Percentiles rank a stretch among this genome's conserved stretches.
These are phyloP conservation scores for Trochalopteron elliotii DNA, from an alignment of 2,113 vertebrate genomes.

Conservation along the genomic window DNA sequence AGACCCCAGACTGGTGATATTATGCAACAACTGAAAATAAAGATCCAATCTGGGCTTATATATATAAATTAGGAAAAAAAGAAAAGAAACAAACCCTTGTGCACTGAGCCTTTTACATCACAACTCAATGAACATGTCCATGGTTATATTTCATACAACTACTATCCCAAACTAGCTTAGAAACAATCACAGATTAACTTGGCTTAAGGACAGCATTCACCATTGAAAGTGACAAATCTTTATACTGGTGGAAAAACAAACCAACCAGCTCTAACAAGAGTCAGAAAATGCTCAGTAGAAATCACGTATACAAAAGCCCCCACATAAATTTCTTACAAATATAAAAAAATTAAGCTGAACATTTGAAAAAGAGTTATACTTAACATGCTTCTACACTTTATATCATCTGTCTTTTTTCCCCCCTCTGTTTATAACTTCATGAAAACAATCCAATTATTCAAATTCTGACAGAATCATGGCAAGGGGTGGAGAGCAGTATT, in stretches of 20 bases:
- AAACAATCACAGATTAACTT: neutral
- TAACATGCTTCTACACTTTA: neutral
- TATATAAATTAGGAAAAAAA: neutral
- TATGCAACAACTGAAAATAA: neutral
- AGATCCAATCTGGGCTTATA: neutral
- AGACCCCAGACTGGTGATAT: neutral
- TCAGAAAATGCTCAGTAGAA: neutral
- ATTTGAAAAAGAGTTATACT: neutral
- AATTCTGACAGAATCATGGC: neutral
- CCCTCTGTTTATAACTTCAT: neutral
- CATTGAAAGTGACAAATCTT: neutral
- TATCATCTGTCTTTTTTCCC: neutral
- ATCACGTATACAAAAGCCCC: neutral
- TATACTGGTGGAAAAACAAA: neutral
- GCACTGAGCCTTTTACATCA: neutral
- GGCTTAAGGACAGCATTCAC: neutral
- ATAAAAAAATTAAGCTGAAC: neutral
- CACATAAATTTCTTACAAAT: neutral
- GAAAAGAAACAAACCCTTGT: neutral
- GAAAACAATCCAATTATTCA: neutral
- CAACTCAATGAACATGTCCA: neutral
- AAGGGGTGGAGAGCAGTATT: neutral
- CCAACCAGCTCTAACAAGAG: neutral
- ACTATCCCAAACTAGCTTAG: neutral
- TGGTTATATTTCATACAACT: neutral